Base-by-base conservation (phyloP, 2,113 vertebrate genomes). In the Muntiacus reevesi region DNA sequence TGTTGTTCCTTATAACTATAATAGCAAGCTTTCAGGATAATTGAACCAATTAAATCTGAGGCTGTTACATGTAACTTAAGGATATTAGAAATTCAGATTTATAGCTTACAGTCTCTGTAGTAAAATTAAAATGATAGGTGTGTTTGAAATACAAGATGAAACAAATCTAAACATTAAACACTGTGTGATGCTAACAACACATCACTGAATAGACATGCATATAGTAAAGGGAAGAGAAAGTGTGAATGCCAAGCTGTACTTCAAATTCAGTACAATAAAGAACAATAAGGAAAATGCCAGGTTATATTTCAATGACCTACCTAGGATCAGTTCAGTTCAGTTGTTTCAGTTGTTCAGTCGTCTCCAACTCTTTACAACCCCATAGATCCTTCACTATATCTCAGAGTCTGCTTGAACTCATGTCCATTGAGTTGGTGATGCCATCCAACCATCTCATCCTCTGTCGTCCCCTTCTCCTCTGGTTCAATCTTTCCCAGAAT, bases 51-150 rank as follows among this genome's bases (percentile, higher is more conserved):
- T 96, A 97, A 91, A 94, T 91, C 28, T 95, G 78, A 94, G 36
- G 6, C 5, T 52, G 10, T 97, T 88, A 52, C 15, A 86, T 47
- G 28, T 92, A 95, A 96, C 64, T 97, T 95, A 91, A 96, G 21
- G n/a, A 91, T 28, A 4, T 93, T 67, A 94, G 50, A 94, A 96
- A 71, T 74, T n/a, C 52, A 95, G 30, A 92, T 43, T 79, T 83
- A 76, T 7, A 91, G 52, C 64, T 96, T 93, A 87, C 30, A 84
- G 60, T 90, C 50, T 82, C 71, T 86, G 23, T 28, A 93, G 47
- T 33, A 95, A 94, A 97, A 97, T 98, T 52, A 97, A 96, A 97
- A 92, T 96, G 79, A 94, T 50, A 91, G 45, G 6, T 91, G 45
- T 92, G 5, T 93, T 94, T 74, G 16, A 97, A 96, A 92, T 91